Evolutionary conservation across 2,797 vertebrate species (phyloP).

Genomic region (Macroramphosus scolopax): DNA sequence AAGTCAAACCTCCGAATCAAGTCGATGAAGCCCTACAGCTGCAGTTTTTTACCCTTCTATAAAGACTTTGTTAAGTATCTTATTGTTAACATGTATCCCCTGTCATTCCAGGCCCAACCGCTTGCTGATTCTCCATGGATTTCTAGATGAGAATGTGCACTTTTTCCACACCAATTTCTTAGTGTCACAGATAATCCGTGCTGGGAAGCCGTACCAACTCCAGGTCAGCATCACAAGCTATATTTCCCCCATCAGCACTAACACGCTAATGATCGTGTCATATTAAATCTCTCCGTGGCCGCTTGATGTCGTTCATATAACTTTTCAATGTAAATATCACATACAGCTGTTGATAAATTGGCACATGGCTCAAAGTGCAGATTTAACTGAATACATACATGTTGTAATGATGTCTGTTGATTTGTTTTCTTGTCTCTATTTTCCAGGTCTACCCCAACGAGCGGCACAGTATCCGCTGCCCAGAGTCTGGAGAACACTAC

Average conservation of each 20-base stretch:
- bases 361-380: no score
- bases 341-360: no score
- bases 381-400: neutral
- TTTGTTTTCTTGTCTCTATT: neutral
- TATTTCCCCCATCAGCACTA: no score
- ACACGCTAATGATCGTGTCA: no score
- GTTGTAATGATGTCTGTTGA: neutral
- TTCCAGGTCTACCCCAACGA: conserved; percentile 95
- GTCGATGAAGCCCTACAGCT: no score
- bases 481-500: conserved; percentile 98
- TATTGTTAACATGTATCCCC: neutral
- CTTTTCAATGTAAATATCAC: neutral
- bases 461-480: conserved; percentile 98
- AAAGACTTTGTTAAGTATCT: no score
- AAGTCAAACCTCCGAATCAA: no score
- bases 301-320: neutral
- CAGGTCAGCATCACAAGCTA: conserved; percentile 77
- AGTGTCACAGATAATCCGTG: conserved; percentile 96
- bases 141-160: conserved; percentile 98
- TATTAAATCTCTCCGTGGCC: no score
- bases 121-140: conserved; percentile 95
- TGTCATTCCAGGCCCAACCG: conserved; percentile 87
- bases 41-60: no score
- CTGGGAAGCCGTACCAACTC: conserved; percentile 97
- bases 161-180: conserved; percentile 99